A percentile compares a stretch with the other conserved stretches of the same genome.
phyloP scores from a whole-genome alignment of 1,140 invertebrate genomes.

The Euglossa dilemma region DNA sequence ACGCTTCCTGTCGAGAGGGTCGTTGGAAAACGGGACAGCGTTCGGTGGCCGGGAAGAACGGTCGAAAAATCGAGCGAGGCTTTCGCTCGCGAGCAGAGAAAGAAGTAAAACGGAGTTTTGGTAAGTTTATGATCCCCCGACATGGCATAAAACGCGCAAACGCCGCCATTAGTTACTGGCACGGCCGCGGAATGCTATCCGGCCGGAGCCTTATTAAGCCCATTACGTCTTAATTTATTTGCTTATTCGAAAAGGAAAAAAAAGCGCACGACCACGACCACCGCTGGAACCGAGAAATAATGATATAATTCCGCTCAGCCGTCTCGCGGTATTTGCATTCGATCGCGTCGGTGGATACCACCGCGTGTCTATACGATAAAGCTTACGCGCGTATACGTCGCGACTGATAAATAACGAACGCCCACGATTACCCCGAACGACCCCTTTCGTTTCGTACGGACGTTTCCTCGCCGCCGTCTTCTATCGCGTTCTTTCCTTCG shows the following conservation, averaged over 20 bases:
- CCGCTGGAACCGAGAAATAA: constrained; percentile 42
- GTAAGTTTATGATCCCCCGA: constrained; percentile 39
- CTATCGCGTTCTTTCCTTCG: no score
- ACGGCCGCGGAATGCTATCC: constrained; percentile 65
- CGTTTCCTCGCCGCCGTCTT: no score
- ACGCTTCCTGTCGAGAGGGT: no score
- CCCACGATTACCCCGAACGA: constrained; percentile 48
- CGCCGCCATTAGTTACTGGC: constrained; percentile 64
- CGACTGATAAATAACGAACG: constrained; percentile 56
- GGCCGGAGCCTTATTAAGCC: constrained; percentile 65
- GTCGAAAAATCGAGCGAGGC: constrained; percentile 9
- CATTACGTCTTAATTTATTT: constrained; percentile 70
- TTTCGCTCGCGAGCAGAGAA: neutral
- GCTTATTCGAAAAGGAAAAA: constrained; percentile 63
- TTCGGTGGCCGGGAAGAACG: no score
- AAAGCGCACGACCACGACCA: constrained; percentile 22
- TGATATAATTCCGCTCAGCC: constrained; percentile 62
- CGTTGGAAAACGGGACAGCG: no score
- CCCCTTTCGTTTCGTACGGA: constrained; percentile 9
- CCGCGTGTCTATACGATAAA: constrained; percentile 30
- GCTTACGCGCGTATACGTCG: constrained; percentile 23
- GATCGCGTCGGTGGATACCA: constrained; percentile 40
- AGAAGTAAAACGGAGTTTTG: constrained; percentile 25
- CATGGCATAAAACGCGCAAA: constrained; percentile 64
- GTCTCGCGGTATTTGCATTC: constrained; percentile 61